These are phyloP conservation scores for Sebastes flavidus DNA, from an alignment of 2,797 vertebrate genomes.

Conservation along the genomic window DNA sequence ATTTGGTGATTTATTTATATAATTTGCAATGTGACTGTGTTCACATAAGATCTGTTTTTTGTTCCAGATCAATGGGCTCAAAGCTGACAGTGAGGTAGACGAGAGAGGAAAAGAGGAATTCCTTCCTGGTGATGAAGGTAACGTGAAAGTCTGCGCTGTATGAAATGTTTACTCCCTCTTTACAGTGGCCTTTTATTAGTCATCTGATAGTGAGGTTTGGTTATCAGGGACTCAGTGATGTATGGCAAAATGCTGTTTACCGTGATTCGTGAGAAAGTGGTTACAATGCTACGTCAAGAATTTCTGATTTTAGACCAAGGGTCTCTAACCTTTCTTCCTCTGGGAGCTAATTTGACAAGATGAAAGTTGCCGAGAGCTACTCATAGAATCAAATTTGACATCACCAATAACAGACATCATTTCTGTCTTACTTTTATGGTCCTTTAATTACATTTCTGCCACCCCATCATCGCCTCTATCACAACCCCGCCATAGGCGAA, in stretches of 20 bases:
- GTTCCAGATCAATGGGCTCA: conserved; percentile 58
- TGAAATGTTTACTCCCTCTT: not conserved
- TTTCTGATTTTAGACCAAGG: too few species aligned
- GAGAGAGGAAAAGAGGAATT: conserved; percentile 5
- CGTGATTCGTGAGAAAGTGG: not conserved
- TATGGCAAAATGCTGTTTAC: not conserved
- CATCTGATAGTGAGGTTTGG: not conserved
- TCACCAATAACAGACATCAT: too few species aligned
- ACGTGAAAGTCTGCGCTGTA: not conserved
- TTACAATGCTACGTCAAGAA: not conserved
- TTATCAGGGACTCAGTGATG: not conserved
- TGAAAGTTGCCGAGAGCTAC: too few species aligned
- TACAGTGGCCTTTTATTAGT: not conserved
- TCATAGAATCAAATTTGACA: too few species aligned
- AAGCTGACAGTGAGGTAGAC: conserved; percentile 7
- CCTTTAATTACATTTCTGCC: too few species aligned
- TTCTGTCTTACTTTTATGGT: too few species aligned
- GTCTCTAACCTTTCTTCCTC: too few species aligned
- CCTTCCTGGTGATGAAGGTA: conserved; percentile 47
- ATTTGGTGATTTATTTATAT: not conserved
- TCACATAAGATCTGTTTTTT: conserved; percentile 4
- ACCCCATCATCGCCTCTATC: too few species aligned
- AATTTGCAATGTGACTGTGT: not conserved
- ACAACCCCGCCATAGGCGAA: too few species aligned
- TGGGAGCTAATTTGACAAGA: too few species aligned